Base-by-base conservation (phyloP, 2,888 invertebrate genomes). In the Glaucopsyche alexis region DNA sequence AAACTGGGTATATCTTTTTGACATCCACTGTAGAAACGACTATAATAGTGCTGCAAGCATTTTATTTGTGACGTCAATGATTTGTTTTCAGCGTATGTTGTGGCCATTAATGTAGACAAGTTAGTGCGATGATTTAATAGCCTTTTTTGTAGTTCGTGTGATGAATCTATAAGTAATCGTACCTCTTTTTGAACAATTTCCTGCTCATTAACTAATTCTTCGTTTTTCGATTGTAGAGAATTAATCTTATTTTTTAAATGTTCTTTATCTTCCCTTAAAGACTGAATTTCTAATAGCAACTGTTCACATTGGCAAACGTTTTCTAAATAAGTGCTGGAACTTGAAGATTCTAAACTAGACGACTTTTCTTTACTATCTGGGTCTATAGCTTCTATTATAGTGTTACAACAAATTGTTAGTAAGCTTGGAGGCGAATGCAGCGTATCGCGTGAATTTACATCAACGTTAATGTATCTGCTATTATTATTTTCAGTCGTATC, bases 61-160 rank as follows among this genome's bases (percentile, higher is more conserved):
- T 87, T 90, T 2, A 91, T 84, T 78, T 90, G 89, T 0, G 88
- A 89, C 77, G 87, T 84, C 2, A 93, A 82, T 14, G 85, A 86
- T 77, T 85, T 89, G 76, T 91, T 93, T 82, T 93, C 93, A 1
- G 93, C 89, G 72, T 86, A 89, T 1, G 90, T 89, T 29, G 91
- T 93, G 47, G 93, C 91, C 49, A 90, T 90, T 76, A 92, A 81
- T 47, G 90, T 92, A 4, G 88, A 89, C 7, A 93, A 76, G 79
- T 87, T 88, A 2, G 91, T 91, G 82, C 83, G 87, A 78, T 93
- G 93, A 76, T 84, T 89, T 1, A 81, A 72, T 73, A 91, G 81
- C 84, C 84, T 91, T 77, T 89, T 93, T 78, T 91, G 87, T 74
- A 93, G 82, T 73, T 91, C 89, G 60, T 81, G 78, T 1, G 86